Conservation (phyloP, 2,113 vertebrate genomes). For the Neolamprologus falcicula region DNA sequence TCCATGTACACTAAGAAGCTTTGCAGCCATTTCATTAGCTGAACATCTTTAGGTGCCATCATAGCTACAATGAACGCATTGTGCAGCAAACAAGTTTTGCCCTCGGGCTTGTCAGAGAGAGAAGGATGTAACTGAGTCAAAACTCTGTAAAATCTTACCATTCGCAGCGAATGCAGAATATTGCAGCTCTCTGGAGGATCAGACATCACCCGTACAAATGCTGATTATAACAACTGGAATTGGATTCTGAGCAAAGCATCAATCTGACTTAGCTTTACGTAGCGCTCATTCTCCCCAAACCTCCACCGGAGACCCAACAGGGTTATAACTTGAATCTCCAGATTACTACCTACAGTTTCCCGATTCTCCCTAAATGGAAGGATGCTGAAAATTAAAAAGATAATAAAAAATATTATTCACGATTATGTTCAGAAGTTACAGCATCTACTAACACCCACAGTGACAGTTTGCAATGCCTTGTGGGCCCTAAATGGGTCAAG, state of each 20-base stretch:
- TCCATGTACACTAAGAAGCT: background rate
- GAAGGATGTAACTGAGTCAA: background rate
- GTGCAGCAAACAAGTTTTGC: background rate
- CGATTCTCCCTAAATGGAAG: background rate
- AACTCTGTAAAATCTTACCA: background rate
- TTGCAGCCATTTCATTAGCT: constrained; percentile 28
- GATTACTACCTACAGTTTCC: background rate
- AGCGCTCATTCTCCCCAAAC: background rate
- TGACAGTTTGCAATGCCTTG: constrained; percentile 2
- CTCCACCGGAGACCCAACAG: background rate
- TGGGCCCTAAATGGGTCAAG: constrained; percentile 26
- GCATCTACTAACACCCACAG: constrained; percentile 18
- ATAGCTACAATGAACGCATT: constrained; percentile 10
- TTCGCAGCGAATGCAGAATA: background rate
- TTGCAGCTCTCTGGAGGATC: constrained; percentile 3
- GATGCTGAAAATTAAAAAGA: constrained; percentile 21
- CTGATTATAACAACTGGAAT: constrained; percentile 19
- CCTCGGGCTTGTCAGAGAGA: constrained; percentile 5
- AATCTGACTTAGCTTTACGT: constrained; percentile 4
- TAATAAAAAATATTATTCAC: constrained; percentile 24
- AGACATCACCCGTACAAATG: background rate
- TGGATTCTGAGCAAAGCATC: constrained; percentile 32
- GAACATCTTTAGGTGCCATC: constrained; percentile 23
- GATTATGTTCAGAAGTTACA: constrained; percentile 16
- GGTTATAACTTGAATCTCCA: background rate